Conservation (phyloP, 2,113 vertebrate genomes). For the Gymnorhina tibicen region DNA sequence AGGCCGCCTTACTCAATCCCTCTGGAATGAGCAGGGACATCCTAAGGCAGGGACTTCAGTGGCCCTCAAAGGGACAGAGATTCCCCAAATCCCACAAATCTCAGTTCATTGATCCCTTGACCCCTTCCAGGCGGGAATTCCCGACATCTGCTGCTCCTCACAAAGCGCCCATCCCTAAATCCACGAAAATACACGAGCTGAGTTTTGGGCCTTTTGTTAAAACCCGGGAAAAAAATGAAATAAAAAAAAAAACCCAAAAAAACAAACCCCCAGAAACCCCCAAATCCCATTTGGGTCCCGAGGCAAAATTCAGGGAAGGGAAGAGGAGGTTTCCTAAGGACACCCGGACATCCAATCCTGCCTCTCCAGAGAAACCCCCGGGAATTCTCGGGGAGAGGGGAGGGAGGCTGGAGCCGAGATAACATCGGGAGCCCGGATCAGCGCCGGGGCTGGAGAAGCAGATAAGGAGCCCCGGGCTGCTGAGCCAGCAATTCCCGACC, state of each 20-base stretch:
- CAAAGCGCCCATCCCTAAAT: background rate
- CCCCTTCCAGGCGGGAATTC: background rate
- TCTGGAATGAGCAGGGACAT: background rate
- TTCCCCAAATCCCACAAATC: background rate
- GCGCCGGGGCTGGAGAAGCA: background rate
- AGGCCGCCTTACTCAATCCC: background rate
- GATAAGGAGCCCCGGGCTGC: background rate
- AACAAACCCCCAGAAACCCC: background rate
- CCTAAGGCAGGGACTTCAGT: background rate
- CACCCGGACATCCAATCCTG: background rate
- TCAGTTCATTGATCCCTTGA: rapidly evolving
- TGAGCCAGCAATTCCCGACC: slow-evolving; percentile 9
- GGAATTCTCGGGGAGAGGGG: background rate
- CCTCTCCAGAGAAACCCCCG: background rate
- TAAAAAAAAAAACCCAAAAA: no score
- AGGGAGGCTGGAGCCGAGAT: background rate
- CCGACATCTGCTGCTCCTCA: background rate
- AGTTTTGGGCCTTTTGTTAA: background rate
- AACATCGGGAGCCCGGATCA: slow-evolving; percentile 8
- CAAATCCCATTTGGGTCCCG: background rate
- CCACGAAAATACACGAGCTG: rapidly evolving
- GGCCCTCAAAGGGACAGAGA: background rate
- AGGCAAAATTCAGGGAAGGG: background rate
- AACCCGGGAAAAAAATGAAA: background rate
- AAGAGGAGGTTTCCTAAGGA: background rate